phyloP scores from a whole-genome alignment of 2,888 invertebrate genomes.

The Sminthurides aquaticus region DNA sequence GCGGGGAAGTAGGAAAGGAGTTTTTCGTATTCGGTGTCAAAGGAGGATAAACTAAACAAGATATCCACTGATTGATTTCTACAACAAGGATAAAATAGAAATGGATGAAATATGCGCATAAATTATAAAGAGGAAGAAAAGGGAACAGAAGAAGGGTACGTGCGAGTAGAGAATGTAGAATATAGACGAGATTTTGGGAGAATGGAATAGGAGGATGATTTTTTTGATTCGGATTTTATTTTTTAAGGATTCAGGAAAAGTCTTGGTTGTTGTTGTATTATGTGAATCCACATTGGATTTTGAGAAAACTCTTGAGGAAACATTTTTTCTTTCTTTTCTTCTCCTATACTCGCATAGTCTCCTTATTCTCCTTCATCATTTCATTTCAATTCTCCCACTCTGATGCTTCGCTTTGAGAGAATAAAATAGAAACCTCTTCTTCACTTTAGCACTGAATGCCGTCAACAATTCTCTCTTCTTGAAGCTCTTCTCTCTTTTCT shows the following conservation, averaged over 20 bases:
- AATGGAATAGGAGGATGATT: background rate
- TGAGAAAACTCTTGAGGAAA: slow-evolving; percentile 7
- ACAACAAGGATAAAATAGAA: background rate
- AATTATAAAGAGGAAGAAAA: background rate
- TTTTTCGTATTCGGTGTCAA: background rate
- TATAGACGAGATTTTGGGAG: background rate
- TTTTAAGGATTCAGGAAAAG: background rate
- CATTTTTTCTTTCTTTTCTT: slow-evolving; percentile 19
- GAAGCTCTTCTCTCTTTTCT: slow-evolving; percentile 18
- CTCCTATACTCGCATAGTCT: slow-evolving; percentile 2
- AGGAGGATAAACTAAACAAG: background rate
- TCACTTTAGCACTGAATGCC: slow-evolving; percentile 25
- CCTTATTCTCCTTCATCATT: slow-evolving; percentile 22
- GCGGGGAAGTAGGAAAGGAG: too few species aligned
- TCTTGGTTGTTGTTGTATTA: background rate
- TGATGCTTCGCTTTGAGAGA: slow-evolving; percentile 25
- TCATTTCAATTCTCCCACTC: slow-evolving; percentile 26
- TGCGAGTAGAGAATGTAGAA: background rate
- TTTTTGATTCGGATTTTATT: background rate
- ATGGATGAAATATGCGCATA: background rate
- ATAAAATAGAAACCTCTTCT: slow-evolving; percentile 26
- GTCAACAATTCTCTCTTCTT: slow-evolving; percentile 24
- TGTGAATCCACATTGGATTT: background rate
- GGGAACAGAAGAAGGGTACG: background rate
- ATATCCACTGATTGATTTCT: background rate